Evolutionary conservation across 2,888 invertebrate species (phyloP).

Genomic region (Nomada goodeniana): DNA sequence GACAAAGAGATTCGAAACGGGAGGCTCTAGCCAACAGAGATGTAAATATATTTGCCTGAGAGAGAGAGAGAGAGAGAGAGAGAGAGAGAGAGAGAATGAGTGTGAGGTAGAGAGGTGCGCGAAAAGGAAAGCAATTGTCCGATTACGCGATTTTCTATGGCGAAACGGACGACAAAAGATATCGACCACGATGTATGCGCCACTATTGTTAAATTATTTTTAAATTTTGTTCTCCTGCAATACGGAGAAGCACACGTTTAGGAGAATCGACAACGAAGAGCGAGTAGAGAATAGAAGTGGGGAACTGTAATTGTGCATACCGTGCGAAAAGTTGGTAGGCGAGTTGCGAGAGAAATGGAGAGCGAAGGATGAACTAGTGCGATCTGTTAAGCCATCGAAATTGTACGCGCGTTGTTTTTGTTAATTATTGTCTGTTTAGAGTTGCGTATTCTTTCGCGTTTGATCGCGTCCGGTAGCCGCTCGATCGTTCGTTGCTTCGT

Average conservation of each 20-base stretch:
- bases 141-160: no score
- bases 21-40: neutral
- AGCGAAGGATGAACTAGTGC: constrained; percentile 20
- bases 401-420: constrained; percentile 39
- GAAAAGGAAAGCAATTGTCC: no score
- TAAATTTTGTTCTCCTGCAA: no score
- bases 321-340: constrained; percentile 7
- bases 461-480: neutral
- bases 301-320: neutral
- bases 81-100: neutral
- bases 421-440: constrained; percentile 28
- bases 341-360: constrained; percentile 29
- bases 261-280: no score
- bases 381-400: constrained; percentile 57
- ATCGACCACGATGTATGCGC: no score
- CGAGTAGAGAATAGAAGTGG: neutral
- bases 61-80: neutral
- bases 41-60: neutral
- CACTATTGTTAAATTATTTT: no score
- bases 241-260: no score
- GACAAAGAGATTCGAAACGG: no score
- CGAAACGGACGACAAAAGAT: no score
- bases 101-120: no score
- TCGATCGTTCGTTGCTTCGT: neutral
- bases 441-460: constrained; percentile 19